phyloP scores from a whole-genome alignment of 1,140 invertebrate genomes.

The Atta texana region DNA sequence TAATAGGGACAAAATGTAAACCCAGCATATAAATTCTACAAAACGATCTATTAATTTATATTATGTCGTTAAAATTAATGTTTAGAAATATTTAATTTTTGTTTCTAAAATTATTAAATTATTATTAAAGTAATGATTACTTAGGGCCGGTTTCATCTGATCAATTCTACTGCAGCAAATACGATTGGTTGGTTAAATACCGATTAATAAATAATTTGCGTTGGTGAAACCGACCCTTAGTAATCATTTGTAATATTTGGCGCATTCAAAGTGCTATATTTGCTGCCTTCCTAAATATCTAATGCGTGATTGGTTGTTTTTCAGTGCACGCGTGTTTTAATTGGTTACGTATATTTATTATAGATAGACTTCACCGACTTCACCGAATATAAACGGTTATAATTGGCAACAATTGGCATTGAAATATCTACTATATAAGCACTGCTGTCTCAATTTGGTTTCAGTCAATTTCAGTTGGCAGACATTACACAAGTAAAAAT shows the following conservation, averaged over 20 bases:
- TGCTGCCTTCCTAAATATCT: too few relatives aligned
- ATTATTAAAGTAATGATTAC: too few relatives aligned
- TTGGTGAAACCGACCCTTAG: too few relatives aligned
- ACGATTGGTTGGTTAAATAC: too few relatives aligned
- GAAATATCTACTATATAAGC: background rate
- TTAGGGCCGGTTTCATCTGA: too few relatives aligned
- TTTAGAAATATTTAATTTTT: background rate
- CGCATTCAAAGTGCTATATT: too few relatives aligned
- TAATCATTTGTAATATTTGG: too few relatives aligned
- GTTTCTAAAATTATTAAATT: background rate
- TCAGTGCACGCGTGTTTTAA: background rate
- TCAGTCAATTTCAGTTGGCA: background rate
- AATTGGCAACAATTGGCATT: slow-evolving; percentile 9
- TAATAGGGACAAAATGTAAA: slow-evolving; percentile 1
- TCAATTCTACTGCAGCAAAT: too few relatives aligned
- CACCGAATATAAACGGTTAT: background rate
- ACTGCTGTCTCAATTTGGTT: background rate
- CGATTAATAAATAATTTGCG: too few relatives aligned
- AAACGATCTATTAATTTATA: background rate
- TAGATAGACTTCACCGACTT: background rate
- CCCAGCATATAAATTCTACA: background rate
- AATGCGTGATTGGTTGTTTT: background rate
- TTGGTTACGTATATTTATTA: background rate
- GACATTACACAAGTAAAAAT: slow-evolving; percentile 23
- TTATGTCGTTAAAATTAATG: background rate